Conservation (phyloP, 2,888 invertebrate species). For the Hylaea fasciaria region DNA sequence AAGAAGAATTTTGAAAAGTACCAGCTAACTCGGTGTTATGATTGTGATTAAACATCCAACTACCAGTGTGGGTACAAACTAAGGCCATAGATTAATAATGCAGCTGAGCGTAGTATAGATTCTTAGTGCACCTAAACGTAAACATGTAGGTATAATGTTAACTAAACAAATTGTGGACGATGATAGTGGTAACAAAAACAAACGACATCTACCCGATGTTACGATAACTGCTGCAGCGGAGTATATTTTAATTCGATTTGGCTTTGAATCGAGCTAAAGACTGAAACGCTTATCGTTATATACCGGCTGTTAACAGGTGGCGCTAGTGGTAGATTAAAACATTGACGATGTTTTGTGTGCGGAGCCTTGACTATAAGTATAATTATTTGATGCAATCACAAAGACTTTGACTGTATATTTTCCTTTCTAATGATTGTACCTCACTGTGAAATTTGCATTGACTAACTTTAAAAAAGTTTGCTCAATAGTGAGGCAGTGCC, state of each 20-base stretch:
- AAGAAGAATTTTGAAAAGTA: too few species aligned
- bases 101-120: conserved; percentile 4
- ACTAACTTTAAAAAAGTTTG: conserved; percentile 4
- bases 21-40: background rate
- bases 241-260: background rate
- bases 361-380: conserved; percentile 14
- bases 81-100: conserved; percentile 22
- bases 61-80: conserved; percentile 14
- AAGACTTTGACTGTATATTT: conserved; percentile 2
- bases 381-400: conserved; percentile 18
- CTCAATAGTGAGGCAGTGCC: background rate
- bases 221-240: conserved; percentile 10
- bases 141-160: background rate
- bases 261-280: background rate
- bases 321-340: conserved; percentile 11
- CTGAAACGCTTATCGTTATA: background rate
- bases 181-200: background rate
- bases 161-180: background rate
- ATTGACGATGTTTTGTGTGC: conserved; percentile 1
- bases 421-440: conserved; percentile 14
- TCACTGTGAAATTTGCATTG: conserved; percentile 12
- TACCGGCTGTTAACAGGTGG: conserved; percentile 23
- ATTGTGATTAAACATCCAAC: background rate
- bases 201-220: conserved; percentile 35
- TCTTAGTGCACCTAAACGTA: conserved; percentile 5